Evolutionary conservation across 2,888 invertebrate species (phyloP).

Genomic region (Caradrina clavipalpis): DNA sequence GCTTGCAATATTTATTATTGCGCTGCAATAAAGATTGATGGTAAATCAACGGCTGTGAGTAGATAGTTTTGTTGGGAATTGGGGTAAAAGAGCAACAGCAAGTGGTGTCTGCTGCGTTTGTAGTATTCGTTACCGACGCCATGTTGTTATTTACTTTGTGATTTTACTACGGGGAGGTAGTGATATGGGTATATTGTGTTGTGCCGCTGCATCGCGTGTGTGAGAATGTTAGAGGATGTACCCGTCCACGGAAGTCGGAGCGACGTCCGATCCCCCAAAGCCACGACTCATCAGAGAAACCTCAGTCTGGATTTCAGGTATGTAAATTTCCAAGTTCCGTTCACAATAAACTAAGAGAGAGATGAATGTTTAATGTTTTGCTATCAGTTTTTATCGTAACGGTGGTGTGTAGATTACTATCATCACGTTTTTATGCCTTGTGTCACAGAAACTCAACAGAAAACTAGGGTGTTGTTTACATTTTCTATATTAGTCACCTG

Average conservation of each 20-base stretch:
- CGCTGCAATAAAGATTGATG: slow-evolving; percentile 51
- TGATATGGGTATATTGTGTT: slow-evolving; percentile 84
- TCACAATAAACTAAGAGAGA: slow-evolving; percentile 47
- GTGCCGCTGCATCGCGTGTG: slow-evolving; percentile 78
- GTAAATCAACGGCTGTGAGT: slow-evolving; percentile 58
- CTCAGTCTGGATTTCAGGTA: slow-evolving; percentile 97
- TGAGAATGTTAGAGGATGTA: slow-evolving; percentile 91
- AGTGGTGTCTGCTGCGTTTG: slow-evolving; percentile 60
- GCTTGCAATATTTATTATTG: slow-evolving; percentile 31
- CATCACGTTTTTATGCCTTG: slow-evolving; percentile 22
- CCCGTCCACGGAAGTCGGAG: slow-evolving; percentile 88
- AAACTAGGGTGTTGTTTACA: slow-evolving; percentile 33
- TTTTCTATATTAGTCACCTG: slow-evolving; percentile 26
- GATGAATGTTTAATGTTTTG: slow-evolving; percentile 16
- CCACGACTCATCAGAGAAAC: slow-evolving; percentile 95
- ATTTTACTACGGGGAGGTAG: slow-evolving; percentile 76
- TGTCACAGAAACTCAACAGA: slow-evolving; percentile 39
- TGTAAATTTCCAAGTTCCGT: slow-evolving; percentile 59
- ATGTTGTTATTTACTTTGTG: slow-evolving; percentile 89
- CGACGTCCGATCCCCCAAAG: slow-evolving; percentile 81
- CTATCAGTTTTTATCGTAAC: slow-evolving; percentile 8
- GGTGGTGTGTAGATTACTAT: background rate
- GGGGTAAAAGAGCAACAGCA: slow-evolving; percentile 21
- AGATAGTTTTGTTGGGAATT: slow-evolving; percentile 52
- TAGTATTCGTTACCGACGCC: slow-evolving; percentile 79